Base-by-base conservation (phyloP, 2,797 vertebrate genomes). In the Chloroceryle inda region DNA sequence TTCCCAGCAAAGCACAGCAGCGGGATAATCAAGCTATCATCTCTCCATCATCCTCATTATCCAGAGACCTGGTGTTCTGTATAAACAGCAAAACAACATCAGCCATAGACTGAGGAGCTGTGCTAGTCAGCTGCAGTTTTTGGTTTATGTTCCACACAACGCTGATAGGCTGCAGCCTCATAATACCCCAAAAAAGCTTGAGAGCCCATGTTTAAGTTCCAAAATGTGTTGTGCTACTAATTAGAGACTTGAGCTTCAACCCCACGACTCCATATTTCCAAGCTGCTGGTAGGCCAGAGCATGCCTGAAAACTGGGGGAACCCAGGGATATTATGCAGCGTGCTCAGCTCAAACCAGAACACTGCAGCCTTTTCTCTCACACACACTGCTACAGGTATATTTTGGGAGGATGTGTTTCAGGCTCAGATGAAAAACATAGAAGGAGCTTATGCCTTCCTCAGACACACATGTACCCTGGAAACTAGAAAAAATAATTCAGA, bases 11-110 rank as follows among this genome's bases (percentile, higher is more conserved):
- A 94, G 59, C 85, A 79, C 42, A 94, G 90, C 82, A 96, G 78
- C 5, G 5, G 92, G 95, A 97, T 97, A 98, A 98, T 98, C 97
- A 98, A 97, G 93, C 96, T 95, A 97, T 97, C 87, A 96, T 93
- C 95, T 58, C 88, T 97, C 92, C 82, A 84, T 84, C 86, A 89
- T 79, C 63, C 69, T 95, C 93, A 71, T 96, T 96, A 96, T 92
- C 96, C 89, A 88, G 93, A 97, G 89, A 95, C 82, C 27, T 37
- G 72, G 74, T 75, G 35, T 74, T 78, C 76, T 33, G 11, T n/a
- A 35, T 55, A 86, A 95, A 94, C 44, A 75, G 38, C 77, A 95
- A 82, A 94, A 93, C 53, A 77, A 16, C 53, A 80, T 31, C 45
- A 61, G 76, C 62, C 44, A 6, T 6, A 66, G 42, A 73, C 10